phyloP scores from a whole-genome alignment of 1,140 invertebrate genomes.

The Sycobia sp. region DNA sequence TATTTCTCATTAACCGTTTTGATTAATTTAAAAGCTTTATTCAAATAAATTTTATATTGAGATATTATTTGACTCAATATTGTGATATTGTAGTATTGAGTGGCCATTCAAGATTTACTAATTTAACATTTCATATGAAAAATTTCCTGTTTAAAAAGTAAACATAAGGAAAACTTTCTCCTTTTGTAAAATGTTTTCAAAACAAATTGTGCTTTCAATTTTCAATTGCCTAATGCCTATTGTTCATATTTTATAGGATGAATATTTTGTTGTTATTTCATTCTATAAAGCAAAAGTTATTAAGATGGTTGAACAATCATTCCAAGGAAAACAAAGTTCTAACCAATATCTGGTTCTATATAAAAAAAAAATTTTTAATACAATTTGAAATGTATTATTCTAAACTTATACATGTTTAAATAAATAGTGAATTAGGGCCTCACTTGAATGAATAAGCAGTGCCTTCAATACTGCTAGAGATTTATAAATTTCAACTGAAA shows the following conservation, averaged over 20 bases:
- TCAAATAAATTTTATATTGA: neutral
- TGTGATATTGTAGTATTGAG: slow-evolving; percentile 10
- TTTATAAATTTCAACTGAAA: slow-evolving; percentile 11
- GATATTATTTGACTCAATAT: neutral
- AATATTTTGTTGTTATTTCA: slow-evolving; percentile 18
- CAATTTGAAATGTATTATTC: neutral
- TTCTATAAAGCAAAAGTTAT: slow-evolving; percentile 11
- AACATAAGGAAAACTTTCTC: slow-evolving; percentile 7
- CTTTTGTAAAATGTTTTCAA: slow-evolving; percentile 25
- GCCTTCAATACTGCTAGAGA: slow-evolving; percentile 23
- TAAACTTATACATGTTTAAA: neutral
- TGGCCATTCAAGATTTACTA: slow-evolving; percentile 5
- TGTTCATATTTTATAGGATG: slow-evolving; percentile 11
- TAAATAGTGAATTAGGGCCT: neutral
- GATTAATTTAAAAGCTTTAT: neutral
- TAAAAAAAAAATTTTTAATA: neutral
- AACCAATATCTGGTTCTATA: neutral
- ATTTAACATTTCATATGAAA: slow-evolving; percentile 2
- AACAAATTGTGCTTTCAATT: slow-evolving; percentile 3
- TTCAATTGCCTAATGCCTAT: slow-evolving; percentile 10
- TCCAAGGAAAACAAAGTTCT: no score
- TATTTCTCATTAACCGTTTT: neutral
- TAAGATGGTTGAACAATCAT: no score
- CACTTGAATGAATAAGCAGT: slow-evolving; percentile 7
- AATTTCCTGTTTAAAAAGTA: neutral